These are phyloP conservation scores for Anabacerthia variegaticeps DNA, from an alignment of 2,797 vertebrate genomes.

Conservation along the genomic window DNA sequence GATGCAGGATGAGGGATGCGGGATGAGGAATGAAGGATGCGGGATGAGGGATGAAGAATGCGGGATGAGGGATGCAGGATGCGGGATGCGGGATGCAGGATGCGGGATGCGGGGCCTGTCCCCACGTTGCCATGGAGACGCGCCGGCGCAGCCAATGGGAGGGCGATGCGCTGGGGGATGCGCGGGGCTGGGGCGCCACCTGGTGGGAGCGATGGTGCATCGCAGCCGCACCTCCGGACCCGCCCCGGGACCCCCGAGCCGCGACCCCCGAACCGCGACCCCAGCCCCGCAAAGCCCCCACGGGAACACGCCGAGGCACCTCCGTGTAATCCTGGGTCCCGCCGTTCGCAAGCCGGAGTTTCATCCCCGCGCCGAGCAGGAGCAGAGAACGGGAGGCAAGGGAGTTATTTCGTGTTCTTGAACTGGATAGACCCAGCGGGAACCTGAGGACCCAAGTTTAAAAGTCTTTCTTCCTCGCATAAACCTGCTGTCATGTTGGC, in stretches of 20 bases:
- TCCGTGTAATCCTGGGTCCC: rapidly evolving
- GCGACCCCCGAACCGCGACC: too few species aligned
- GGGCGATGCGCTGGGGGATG: background rate
- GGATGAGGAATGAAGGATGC: rapidly evolving
- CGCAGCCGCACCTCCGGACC: background rate
- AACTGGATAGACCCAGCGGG: rapidly evolving
- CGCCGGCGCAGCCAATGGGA: background rate
- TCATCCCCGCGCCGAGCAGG: rapidly evolving
- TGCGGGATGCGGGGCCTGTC: background rate
- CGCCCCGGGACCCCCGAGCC: background rate
- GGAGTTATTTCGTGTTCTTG: rapidly evolving
- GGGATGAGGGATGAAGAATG: too few species aligned
- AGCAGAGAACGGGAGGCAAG: rapidly evolving
- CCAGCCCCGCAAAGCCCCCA: rapidly evolving
- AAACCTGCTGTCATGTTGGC: rapidly evolving
- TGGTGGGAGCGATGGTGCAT: background rate
- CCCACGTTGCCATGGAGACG: background rate
- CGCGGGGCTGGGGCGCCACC: conserved; percentile 23
- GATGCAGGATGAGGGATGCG: rapidly evolving
- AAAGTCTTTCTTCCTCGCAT: rapidly evolving
- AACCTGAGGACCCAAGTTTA: rapidly evolving
- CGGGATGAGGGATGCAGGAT: too few species aligned
- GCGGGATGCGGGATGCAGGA: too few species aligned
- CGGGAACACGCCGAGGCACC: rapidly evolving
- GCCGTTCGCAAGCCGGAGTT: too few species aligned